phyloP scores from a whole-genome alignment of 2,888 invertebrate genomes.

The Coelinius sp. region DNA sequence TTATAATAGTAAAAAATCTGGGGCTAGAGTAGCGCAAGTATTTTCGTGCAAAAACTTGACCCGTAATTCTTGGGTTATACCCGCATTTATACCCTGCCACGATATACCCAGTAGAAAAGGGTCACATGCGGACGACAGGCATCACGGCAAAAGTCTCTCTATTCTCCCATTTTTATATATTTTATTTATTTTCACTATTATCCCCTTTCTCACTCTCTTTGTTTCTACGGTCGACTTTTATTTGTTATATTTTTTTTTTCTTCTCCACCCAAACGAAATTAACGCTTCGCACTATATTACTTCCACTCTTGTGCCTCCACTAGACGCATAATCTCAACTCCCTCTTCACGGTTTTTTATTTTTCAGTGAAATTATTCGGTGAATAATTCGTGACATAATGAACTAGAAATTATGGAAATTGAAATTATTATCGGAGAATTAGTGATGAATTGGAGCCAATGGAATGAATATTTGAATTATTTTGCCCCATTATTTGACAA shows the following conservation, averaged over 20 bases:
- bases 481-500: no score
- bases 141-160: constrained; percentile 24
- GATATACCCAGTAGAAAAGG: background rate
- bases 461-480: no score
- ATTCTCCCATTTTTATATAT: background rate
- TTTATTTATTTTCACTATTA: background rate
- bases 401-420: background rate
- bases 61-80: constrained; percentile 30
- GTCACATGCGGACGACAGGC: constrained; percentile 30
- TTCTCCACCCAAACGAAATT: constrained; percentile 36
- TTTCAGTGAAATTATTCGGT: no score
- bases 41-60: constrained; percentile 31
- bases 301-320: constrained; percentile 27
- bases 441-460: no score
- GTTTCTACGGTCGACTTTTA: no score
- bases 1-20: background rate
- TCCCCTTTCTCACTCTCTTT: background rate
- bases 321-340: constrained; percentile 7
- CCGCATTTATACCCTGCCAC: constrained; percentile 21
- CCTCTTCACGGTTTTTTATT: background rate
- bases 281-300: constrained; percentile 48
- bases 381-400: background rate
- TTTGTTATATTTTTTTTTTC: constrained; percentile 1
- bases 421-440: no score
- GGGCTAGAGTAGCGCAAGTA: background rate